Evolutionary conservation across 2,888 invertebrate species (phyloP).

Genomic region (Apotomis turbidana): DNA sequence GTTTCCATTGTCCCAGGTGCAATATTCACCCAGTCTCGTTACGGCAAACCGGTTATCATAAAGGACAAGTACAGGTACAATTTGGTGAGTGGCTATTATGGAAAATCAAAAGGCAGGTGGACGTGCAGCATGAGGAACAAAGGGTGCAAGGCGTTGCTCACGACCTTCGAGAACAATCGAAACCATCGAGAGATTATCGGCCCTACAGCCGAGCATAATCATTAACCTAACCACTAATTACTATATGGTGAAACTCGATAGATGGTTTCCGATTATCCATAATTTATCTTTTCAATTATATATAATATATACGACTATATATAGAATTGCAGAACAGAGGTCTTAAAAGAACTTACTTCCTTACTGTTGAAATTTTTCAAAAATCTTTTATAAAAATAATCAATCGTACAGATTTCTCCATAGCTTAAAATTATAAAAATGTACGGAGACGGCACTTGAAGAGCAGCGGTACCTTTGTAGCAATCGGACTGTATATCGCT

Average conservation of each 20-base stretch:
- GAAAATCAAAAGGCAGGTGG: slow-evolving; percentile 23
- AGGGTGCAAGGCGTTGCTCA: slow-evolving; percentile 41
- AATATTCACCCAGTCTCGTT: slow-evolving; percentile 17
- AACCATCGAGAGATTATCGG: background rate
- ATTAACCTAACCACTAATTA: background rate
- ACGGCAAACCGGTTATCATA: slow-evolving; percentile 21
- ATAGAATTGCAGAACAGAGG: too few species aligned
- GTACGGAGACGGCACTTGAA: too few species aligned
- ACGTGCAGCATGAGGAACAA: slow-evolving; percentile 40
- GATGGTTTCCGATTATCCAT: too few species aligned
- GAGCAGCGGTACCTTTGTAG: too few species aligned
- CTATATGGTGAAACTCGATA: too few species aligned
- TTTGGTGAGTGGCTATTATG: slow-evolving; percentile 3
- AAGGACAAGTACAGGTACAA: slow-evolving; percentile 24
- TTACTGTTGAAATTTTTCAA: too few species aligned
- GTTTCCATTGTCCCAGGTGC: background rate
- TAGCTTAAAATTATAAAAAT: too few species aligned
- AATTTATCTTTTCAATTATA: background rate
- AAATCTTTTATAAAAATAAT: too few species aligned
- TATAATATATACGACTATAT: too few species aligned
- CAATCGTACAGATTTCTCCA: too few species aligned
- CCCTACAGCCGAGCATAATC: slow-evolving; percentile 11
- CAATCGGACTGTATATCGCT: too few species aligned
- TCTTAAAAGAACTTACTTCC: too few species aligned
- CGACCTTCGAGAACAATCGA: slow-evolving; percentile 9